A percentile compares a stretch with the other conserved stretches of the same genome.
Evolutionary conservation across 2,888 invertebrate genomes (phyloP).

Genomic region (Dryomyza anilis): DNA sequence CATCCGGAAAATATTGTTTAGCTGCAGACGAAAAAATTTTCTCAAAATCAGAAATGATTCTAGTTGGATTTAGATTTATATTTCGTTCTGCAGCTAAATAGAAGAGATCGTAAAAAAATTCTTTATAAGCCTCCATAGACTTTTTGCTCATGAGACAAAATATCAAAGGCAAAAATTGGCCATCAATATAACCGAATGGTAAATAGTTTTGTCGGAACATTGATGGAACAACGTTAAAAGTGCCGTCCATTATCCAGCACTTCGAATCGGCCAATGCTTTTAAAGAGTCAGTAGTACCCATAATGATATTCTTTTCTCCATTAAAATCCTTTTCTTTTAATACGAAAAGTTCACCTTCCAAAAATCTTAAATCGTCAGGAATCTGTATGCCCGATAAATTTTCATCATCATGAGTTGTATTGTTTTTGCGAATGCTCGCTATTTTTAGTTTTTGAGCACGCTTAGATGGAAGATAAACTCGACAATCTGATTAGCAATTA

Average conservation of each 20-base stretch:
- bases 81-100: background rate
- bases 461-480: too few relatives aligned
- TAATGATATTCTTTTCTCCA: too few relatives aligned
- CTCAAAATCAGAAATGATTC: background rate
- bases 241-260: background rate
- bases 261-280: background rate
- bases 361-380: background rate
- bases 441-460: slow-evolving; percentile 19
- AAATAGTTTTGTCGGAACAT: background rate
- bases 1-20: background rate
- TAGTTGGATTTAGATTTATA: background rate
- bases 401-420: background rate
- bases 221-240: background rate
- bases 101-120: too few relatives aligned
- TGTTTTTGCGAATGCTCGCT: background rate
- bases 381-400: background rate
- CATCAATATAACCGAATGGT: too few relatives aligned
- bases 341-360: background rate
- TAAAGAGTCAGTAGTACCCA: too few relatives aligned
- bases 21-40: background rate
- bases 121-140: background rate
- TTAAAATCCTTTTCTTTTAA: background rate
- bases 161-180: too few relatives aligned
- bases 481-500: too few relatives aligned
- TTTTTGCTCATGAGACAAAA: too few relatives aligned